Evolutionary conservation across 2,888 invertebrate species (phyloP).

Genomic region (Synergus gifuensis): DNA sequence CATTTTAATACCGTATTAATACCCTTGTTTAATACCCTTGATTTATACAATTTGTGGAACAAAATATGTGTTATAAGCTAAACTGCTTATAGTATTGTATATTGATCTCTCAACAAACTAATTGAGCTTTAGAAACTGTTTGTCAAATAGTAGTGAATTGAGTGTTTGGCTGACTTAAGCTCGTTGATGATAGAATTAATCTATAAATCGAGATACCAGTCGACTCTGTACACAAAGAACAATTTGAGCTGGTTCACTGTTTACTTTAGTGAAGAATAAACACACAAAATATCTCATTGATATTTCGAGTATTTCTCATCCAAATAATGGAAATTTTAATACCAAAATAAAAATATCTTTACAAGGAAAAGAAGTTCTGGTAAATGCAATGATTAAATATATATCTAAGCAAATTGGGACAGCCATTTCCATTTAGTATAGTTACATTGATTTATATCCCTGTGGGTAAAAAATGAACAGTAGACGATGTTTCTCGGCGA

Average conservation of each 20-base stretch:
- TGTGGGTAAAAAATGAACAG: conserved; percentile 3
- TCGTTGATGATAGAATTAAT: neutral
- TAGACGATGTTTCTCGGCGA: conserved; percentile 5
- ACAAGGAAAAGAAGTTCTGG: too few relatives aligned
- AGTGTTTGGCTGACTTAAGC: neutral
- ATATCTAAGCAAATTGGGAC: neutral
- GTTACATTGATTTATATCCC: conserved; percentile 18
- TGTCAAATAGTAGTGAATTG: neutral
- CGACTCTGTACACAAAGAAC: conserved; percentile 8
- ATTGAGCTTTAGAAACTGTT: neutral
- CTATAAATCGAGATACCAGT: neutral
- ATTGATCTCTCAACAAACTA: neutral
- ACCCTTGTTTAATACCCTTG: too few relatives aligned
- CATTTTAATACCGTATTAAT: too few relatives aligned
- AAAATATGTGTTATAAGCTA: neutral
- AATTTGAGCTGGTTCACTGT: neutral
- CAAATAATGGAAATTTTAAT: neutral
- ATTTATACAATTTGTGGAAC: too few relatives aligned
- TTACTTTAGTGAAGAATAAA: neutral
- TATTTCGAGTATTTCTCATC: neutral
- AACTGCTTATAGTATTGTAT: neutral
- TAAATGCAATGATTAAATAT: neutral
- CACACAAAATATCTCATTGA: neutral
- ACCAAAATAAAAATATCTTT: too few relatives aligned
- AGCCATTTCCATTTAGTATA: neutral